phyloP scores from a whole-genome alignment of 2,797 vertebrate species.

The Microchirus variegatus region DNA sequence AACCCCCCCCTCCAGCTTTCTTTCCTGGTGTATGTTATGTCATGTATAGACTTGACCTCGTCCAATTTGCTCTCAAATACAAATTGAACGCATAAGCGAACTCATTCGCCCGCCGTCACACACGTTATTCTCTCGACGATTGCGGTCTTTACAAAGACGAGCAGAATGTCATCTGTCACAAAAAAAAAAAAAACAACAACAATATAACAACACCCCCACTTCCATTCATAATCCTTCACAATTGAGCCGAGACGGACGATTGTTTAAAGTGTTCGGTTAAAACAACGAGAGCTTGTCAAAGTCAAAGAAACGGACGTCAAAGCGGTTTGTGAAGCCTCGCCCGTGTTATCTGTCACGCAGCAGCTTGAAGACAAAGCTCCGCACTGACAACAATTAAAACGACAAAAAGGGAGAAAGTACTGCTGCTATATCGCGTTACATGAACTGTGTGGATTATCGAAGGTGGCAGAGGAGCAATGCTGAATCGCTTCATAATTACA shows the following conservation, averaged over 20 bases:
- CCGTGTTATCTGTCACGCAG: slow-evolving; percentile 8
- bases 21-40: slow-evolving; percentile 9
- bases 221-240: slow-evolving; percentile 7
- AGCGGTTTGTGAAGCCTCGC: background rate
- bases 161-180: slow-evolving; percentile 26
- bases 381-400: slow-evolving; percentile 1
- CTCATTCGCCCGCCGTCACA: slow-evolving; percentile 16
- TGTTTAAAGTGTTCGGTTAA: slow-evolving; percentile 19
- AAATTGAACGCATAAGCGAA: slow-evolving; percentile 23
- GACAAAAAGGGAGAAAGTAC: background rate
- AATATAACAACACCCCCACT: slow-evolving; percentile 7
- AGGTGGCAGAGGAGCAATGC: too few species aligned
- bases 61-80: slow-evolving; percentile 8
- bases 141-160: slow-evolving; percentile 8
- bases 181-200: slow-evolving; percentile 29
- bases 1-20: background rate
- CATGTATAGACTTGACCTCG: slow-evolving; percentile 3
- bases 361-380: slow-evolving; percentile 11
- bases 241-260: slow-evolving; percentile 13
- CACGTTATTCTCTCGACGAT: slow-evolving; percentile 1
- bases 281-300: slow-evolving; percentile 37
- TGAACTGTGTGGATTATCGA: background rate
- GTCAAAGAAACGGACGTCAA: slow-evolving; percentile 21
- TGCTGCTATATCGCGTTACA: slow-evolving; percentile 14
- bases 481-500: slow-evolving; percentile 6